Base-by-base conservation (phyloP, 35 echinoderm and acorn worm species). In the Ptychodera flava region DNA sequence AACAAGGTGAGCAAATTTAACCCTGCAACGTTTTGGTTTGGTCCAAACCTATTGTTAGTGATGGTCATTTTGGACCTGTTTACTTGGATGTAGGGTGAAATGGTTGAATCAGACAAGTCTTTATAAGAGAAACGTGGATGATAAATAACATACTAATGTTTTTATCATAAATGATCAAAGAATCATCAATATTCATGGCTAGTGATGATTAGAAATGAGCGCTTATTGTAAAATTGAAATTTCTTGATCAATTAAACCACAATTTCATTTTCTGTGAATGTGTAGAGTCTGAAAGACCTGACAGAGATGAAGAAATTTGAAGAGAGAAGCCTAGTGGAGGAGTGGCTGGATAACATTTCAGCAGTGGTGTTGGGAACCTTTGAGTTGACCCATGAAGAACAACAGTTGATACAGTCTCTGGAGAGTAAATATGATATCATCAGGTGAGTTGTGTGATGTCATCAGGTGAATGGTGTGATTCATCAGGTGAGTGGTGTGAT, bases 361-460 rank as follows among this genome's bases (percentile, higher is more conserved):
- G 85, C 85, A 16, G 93, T 94, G 0, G 77, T 91, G 53, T 85
- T 98, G 31, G 93, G 90, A 31, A 92, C 90, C 6, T 94, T 92
- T 91, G 89, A 98, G 82, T 85, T 98, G 77, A 87, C 84, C 0
- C 37, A 88, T 15, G 95, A 98, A 64, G 95, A 98, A 15, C 36
- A 81, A 32, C 84, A 98, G 34, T 80, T 98, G 79, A 90, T 93
- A 16, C 33, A 89, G 36, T 87, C 93, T 1, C 36, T 98, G 85
- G 85, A 98, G 34, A 83, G 85, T 29, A 98, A 98, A 92, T 98
- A 98, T 90, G 95, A 98, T 78, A 82, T 91, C 22, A 87, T 98
- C 1, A 98, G 95, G 95, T 98, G 80, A 38, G 84, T 80, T 15
- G n/a, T n/a, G n/a, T n/a, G n/a, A n/a, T n/a, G n/a, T n/a, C n/a